A percentile compares a stretch with the other conserved stretches of the same genome.
Evolutionary conservation across 2,797 vertebrate species (phyloP).

Genomic region (Catamblyrhynchus diadema): DNA sequence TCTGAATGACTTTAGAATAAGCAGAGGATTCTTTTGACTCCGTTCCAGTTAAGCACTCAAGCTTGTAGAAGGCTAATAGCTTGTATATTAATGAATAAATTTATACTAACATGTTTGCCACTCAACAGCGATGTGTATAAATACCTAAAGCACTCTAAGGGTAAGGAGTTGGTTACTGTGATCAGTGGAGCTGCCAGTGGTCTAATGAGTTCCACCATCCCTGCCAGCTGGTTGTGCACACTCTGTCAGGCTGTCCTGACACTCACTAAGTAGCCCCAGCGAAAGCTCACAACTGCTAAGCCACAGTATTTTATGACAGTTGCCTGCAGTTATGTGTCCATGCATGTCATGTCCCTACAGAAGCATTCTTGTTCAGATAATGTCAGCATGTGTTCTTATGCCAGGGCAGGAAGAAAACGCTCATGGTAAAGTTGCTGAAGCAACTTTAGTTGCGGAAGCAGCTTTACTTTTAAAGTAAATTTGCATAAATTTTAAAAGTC

Average conservation of each 20-base stretch:
- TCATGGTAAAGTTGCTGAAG: background rate
- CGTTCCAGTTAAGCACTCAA: background rate
- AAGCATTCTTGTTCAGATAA: rapidly evolving
- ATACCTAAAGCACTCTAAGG: background rate
- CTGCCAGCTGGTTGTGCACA: background rate
- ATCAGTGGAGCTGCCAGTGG: background rate
- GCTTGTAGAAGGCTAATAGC: background rate
- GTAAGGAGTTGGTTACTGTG: background rate
- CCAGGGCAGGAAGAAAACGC: rapidly evolving
- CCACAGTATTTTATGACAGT: background rate
- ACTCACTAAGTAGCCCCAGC: background rate
- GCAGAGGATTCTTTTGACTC: background rate
- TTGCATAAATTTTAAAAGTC: background rate
- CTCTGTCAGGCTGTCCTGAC: background rate
- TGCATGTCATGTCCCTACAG: background rate
- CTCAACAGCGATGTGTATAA: rapidly evolving
- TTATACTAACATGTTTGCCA: background rate
- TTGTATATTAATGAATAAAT: background rate
- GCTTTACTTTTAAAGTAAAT: background rate
- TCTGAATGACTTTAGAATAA: background rate
- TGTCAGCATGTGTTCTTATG: background rate
- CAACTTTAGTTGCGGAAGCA: background rate
- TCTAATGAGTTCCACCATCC: background rate
- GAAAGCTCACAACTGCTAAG: background rate
- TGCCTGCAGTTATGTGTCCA: background rate